Evolutionary conservation across 1,140 invertebrate genomes (phyloP), one percentile per base, ranked within the genome.

Genomic region (Zaprionus lachaisei): DNA sequence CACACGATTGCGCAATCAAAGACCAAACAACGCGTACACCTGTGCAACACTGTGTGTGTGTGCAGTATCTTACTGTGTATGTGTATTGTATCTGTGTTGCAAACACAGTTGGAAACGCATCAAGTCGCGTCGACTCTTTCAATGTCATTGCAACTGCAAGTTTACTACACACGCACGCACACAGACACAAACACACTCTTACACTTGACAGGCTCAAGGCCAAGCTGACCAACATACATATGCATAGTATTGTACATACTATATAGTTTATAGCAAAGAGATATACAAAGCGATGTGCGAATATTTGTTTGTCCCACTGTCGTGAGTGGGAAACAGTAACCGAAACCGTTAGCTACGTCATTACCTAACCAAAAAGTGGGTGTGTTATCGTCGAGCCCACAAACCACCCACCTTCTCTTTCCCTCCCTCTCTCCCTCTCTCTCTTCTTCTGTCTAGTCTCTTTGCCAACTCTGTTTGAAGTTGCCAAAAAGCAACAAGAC

Each of bases 71-170:
- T 14, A 38, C 5, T 41, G 20, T 41, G 51, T 20, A 6, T 44
- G 31, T 31, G 9, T 31, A 9, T 31, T 31, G 31, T 31, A 14
- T 56, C 5, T 37, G 11, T 51, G 31, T 26, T 56, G 28, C 9
- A 5, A 26, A 26, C 24, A 26, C 24, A 15, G n/a, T 11, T 57
- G 57, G 20, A 64, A 72, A 51, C 79, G 68, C 74, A 80, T 81
- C 79, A 64, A 68, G 54, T 24, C 47, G 54, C 72, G 70, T 68
- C 83, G 68, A 57, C 68, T 81, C 74, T 87, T 90, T 87, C 84
- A 90, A 89, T 87, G 84, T 84, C 84, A 89, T 79, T 89, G 70
- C 78, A 81, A 79, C 70, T 79, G 74, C 83, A 83, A 80, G 73
- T 74, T 83, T 63, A 58, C 55, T 26, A 11, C 61, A 47, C 37